Evolutionary conservation across 2,113 vertebrate species (phyloP), one percentile per base, ranked within the genome.

Genomic region (Nibea coibor): DNA sequence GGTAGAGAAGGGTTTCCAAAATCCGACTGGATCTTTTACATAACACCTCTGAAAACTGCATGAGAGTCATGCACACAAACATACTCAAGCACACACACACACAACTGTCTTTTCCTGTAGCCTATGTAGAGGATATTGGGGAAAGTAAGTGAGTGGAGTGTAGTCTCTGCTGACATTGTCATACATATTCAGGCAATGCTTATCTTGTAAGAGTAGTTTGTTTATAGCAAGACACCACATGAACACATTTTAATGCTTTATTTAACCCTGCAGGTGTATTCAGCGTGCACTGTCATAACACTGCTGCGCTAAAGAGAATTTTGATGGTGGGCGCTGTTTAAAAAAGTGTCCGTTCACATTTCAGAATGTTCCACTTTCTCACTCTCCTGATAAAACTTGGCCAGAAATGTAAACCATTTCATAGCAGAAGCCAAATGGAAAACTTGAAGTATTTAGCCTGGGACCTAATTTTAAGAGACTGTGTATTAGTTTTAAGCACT

Each of bases 11-110:
- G 26, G 56, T 63, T 75, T 68, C 17, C 51, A 42, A 74, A 75
- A 70, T 24, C 72, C 78, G 31, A 51, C 72, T 53, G 59, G 67
- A 83, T 77, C 47, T 85, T 87, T 88, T 87, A 88, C 81, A 75
- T 84, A 83, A 83, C 72, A 48, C 24, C 9, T 19, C 68, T 65
- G 42, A 75, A 75, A 57, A 72, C 79, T 75, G 56, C 66, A 53
- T 22, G 24, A 61, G 26, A 70, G 62, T 45, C 63, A 48, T 20
- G 22, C 63, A 77, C 57, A 68, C 73, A 69, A 31, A 78, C 35
- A 64, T 31, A 71, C 35, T 47, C 75, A 26, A 59, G 58, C 15
- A 72, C 17, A 59, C 74, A 69, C 24, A 71, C 26, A 79, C 51
- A 48, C 51, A 4, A 68, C 59, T 74, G 31, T 59, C 35, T 68